Evolutionary conservation across 2,113 vertebrate species (phyloP), one percentile per base, ranked within the genome.

Genomic region (Ictalurus furcatus): DNA sequence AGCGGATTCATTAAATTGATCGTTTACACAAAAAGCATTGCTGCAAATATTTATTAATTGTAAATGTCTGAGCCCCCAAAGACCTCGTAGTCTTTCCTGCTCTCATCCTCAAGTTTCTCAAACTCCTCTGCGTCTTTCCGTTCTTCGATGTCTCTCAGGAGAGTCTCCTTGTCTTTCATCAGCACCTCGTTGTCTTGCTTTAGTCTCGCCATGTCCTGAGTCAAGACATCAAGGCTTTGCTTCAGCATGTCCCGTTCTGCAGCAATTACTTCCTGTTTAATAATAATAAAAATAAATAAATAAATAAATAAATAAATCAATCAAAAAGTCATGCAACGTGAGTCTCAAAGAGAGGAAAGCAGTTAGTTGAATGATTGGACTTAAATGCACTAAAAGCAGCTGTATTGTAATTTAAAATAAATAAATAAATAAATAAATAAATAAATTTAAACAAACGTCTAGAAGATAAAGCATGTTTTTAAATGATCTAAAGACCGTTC

Each of bases 111-210:
- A 65, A 99, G 94, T 84, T 88, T 88, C 85, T 96, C 94, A 92
- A 99, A 99, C 93, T 98, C 97, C 0, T 97, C 95, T 6, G 92
- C 90, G 79, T 98, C 97, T 21, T 37, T 87, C 90, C 95, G 97
- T 90, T 98, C 97, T 69, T 95, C 93, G 40, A 98, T 92, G 76
- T 95, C 96, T 85, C 93, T 92, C 37, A 93, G 93, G 23, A 98
- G 85, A 85, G 97, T 94, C 87, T 96, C 92, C 1, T 95, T 90
- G 28, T 97, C 95, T 73, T 94, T 90, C 84, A 94, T 95, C 81
- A 97, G 92, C 21, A 89, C 4, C 0, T 92, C 91, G 0, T 95
- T 90, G n/a, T 96, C 95, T 59, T 94, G 86, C 83, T 94, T 96
- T 73, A 97, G 92, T 48, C 87, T 6, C 0, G 92, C 94, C 34